These are phyloP conservation scores for Pseudomyrmex concolor DNA, from an alignment of 1,140 invertebrate genomes.

Conservation along the genomic window DNA sequence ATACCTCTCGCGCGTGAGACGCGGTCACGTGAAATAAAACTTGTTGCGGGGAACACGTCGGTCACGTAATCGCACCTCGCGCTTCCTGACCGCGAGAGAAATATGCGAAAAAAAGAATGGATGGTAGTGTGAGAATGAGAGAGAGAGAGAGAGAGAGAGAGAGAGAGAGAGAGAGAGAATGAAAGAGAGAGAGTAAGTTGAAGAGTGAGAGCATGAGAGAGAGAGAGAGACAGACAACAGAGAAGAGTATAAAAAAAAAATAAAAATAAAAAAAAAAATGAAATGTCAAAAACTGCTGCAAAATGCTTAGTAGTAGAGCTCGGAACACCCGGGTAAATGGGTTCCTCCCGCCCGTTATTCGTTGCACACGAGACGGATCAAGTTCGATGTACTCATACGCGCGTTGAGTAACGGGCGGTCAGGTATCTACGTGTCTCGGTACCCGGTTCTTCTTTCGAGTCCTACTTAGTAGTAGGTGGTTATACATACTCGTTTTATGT, in stretches of 20 bases:
- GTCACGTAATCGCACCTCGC: slow-evolving; percentile 47
- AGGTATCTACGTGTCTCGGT: too few relatives aligned
- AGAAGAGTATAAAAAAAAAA: neutral
- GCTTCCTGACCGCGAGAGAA: slow-evolving; percentile 32
- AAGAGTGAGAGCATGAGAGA: too few relatives aligned
- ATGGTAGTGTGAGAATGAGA: slow-evolving; percentile 23
- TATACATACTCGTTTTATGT: slow-evolving; percentile 76
- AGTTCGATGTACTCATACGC: too few relatives aligned
- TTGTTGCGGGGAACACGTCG: slow-evolving; percentile 32
- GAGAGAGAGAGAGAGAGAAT: neutral
- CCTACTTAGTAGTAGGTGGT: slow-evolving; percentile 67
- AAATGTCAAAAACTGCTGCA: slow-evolving; percentile 53
- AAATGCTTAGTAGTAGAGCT: slow-evolving; percentile 62
- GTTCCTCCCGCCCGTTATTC: too few relatives aligned
- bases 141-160: neutral
- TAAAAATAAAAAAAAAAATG: slow-evolving; percentile 47
- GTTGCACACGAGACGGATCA: too few relatives aligned
- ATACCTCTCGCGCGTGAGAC: slow-evolving; percentile 11
- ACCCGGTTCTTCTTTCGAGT: too few relatives aligned
- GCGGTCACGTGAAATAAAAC: slow-evolving; percentile 39
- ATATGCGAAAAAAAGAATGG: slow-evolving; percentile 12
- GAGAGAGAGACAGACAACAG: slow-evolving; percentile 3
- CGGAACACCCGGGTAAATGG: too few relatives aligned
- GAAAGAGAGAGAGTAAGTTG: neutral
- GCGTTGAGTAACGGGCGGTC: too few relatives aligned